Base-by-base conservation (phyloP, 2,113 vertebrate species). In the Chrysochloris asiatica region DNA sequence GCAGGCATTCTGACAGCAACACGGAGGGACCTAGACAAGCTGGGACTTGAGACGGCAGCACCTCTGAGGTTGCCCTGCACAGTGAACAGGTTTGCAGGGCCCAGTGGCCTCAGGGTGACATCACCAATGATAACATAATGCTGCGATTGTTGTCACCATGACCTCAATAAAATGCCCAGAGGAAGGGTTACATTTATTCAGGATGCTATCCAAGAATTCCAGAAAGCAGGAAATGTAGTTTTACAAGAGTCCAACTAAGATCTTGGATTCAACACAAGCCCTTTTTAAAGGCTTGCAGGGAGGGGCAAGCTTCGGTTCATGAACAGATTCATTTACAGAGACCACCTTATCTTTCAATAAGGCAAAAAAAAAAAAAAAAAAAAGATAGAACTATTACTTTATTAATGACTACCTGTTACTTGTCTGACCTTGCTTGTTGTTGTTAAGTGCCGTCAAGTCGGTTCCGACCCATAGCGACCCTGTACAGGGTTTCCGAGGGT, bases 121-220 rank as follows among this genome's bases (percentile, higher is more conserved):
- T 85, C 86, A 81, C 1, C 0, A 0, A 8, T 81, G 86, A 92
- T 50, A 19, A 22, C 81, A 69, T 2, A 50, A 26, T 45, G 59
- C 19, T 5, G 65, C 22, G 1, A 61, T 0, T 36, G 28, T 3
- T 19, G 85, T 14, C 72, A 1, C 8, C 0, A 8, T 2, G 41
- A 48, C 54, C 73, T 17, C 0, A 1, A 28, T 3, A 0, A 28
- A 3, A 4, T 0, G 12, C 45, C 0, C 3, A 63, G 79, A 4
- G 47, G 13, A 28, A 22, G 59, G n/a, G 65, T 36, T 0, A 2
- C 0, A 0, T 5, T 17, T 0, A 1, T 0, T 6, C 41, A 3
- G 12, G 1, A 0, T 0, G 12, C 0, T 5, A 33, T n/a, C 4
- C 11, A 33, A 33, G 6, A 26, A 10, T 65, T 13, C 22, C 5